Evolutionary conservation across 2,113 vertebrate genomes (phyloP).

Genomic region (Saccopteryx leptura): DNA sequence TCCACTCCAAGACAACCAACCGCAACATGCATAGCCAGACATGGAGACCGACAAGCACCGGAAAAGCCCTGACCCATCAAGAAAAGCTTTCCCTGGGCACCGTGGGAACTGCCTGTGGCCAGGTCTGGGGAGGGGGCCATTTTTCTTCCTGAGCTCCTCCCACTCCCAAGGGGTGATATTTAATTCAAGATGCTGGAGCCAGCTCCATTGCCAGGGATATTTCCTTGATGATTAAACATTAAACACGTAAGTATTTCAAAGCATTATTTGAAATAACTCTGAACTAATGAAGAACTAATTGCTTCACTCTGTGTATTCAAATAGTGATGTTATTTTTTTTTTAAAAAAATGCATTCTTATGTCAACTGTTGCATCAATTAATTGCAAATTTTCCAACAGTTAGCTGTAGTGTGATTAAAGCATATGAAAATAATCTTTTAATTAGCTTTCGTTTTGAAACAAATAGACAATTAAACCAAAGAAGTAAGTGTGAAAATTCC

Average conservation of each 20-base stretch:
- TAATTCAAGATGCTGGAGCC: slow-evolving; percentile 81
- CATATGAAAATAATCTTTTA: slow-evolving; percentile 87
- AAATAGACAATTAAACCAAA: slow-evolving; percentile 83
- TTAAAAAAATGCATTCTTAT: slow-evolving; percentile 84
- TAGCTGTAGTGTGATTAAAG: slow-evolving; percentile 87
- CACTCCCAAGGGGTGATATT: slow-evolving; percentile 51
- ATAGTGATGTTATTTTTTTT: slow-evolving; percentile 85
- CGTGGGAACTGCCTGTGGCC: neutral
- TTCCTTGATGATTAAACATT: slow-evolving; percentile 88
- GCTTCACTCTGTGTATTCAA: slow-evolving; percentile 86
- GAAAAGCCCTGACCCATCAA: neutral
- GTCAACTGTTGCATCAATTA: slow-evolving; percentile 89
- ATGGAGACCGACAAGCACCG: neutral
- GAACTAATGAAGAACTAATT: slow-evolving; percentile 90
- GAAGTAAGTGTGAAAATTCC: slow-evolving; percentile 80
- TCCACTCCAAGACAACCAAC: neutral
- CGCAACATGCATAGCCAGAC: neutral
- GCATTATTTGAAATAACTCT: slow-evolving; percentile 87
- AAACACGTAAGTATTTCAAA: slow-evolving; percentile 87
- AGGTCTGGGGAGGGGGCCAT: slow-evolving; percentile 32
- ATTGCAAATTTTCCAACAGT: slow-evolving; percentile 88
- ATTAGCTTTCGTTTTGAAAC: slow-evolving; percentile 87
- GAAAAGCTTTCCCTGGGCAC: neutral
- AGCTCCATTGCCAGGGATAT: slow-evolving; percentile 82
- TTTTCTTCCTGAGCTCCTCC: slow-evolving; percentile 58